Conservation (phyloP, 2,113 vertebrate genomes). For the Pygoscelis adeliae region DNA sequence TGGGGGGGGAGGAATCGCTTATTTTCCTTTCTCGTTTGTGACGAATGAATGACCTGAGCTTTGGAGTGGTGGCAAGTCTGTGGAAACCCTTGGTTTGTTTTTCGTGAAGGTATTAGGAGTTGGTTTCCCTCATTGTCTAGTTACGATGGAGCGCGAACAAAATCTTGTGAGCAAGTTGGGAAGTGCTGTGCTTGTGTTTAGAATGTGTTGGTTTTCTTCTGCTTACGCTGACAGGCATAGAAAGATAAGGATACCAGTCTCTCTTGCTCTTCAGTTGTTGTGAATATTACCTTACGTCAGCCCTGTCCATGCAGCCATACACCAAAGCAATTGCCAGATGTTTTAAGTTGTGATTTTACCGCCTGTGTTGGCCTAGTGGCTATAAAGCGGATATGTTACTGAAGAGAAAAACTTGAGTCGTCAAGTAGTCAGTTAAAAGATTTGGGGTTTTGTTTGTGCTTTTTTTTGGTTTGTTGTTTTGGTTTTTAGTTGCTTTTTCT, state of each 20-base stretch:
- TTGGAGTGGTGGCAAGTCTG: background rate
- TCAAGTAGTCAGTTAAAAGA: background rate
- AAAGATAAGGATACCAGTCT: background rate
- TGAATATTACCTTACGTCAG: background rate
- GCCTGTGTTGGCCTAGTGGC: background rate
- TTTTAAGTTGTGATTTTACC: background rate
- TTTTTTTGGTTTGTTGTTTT: background rate
- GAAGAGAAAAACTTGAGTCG: background rate
- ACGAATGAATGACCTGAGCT: background rate
- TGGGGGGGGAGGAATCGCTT: background rate
- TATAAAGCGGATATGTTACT: background rate
- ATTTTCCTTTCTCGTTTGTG: background rate
- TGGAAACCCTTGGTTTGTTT: background rate
- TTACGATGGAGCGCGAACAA: background rate
- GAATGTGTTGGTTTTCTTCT: background rate
- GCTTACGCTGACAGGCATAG: fast-evolving
- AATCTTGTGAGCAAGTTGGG: background rate
- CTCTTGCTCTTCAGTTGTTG: background rate
- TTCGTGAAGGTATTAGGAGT: background rate
- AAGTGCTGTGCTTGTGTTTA: background rate
- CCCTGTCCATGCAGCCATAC: fast-evolving
- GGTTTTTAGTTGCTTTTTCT: background rate
- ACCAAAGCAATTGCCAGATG: background rate
- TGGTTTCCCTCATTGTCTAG: background rate
- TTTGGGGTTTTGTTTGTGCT: background rate